phyloP scores from a whole-genome alignment of 2,797 vertebrate species.

The Megalops cyprinoides region DNA sequence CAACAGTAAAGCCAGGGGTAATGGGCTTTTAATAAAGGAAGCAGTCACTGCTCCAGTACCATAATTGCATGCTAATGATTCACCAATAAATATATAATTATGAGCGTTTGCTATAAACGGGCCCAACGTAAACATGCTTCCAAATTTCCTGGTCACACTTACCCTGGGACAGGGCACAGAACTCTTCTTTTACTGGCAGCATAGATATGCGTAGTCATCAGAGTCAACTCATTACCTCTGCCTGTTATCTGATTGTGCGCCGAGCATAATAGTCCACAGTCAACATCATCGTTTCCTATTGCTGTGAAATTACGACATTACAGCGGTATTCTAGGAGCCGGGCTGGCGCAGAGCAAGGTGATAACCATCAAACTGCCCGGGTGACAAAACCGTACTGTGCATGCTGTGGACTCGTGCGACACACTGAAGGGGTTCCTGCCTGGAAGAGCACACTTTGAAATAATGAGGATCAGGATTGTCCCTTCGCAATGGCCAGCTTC shows the following conservation, averaged over 20 bases:
- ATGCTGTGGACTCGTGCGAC: slow-evolving; percentile 47
- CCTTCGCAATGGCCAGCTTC: background rate
- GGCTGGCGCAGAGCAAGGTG: slow-evolving; percentile 56
- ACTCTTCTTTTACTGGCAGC: slow-evolving; percentile 57
- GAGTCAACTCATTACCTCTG: slow-evolving; percentile 35
- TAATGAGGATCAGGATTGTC: background rate
- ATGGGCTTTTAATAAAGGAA: slow-evolving; percentile 67
- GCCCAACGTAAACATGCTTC: slow-evolving; percentile 54
- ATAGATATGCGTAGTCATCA: slow-evolving; percentile 61
- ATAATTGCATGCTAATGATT: slow-evolving; percentile 65
- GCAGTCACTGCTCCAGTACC: slow-evolving; percentile 59
- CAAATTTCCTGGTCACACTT: slow-evolving; percentile 44
- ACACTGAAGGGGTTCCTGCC: slow-evolving; percentile 13
- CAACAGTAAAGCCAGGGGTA: slow-evolving; percentile 66
- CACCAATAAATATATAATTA: slow-evolving; percentile 61
- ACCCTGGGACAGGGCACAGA: slow-evolving; percentile 55
- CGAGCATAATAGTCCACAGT: slow-evolving; percentile 42
- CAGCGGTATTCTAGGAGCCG: slow-evolving; percentile 46
- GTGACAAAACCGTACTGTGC: slow-evolving; percentile 62
- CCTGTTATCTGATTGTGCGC: slow-evolving; percentile 63
- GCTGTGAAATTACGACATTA: slow-evolving; percentile 49
- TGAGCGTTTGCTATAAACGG: slow-evolving; percentile 64
- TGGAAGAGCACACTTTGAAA: background rate
- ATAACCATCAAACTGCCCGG: slow-evolving; percentile 68
- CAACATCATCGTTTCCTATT: slow-evolving; percentile 53